A percentile compares a stretch with the other conserved stretches of the same genome.
These are phyloP conservation scores for Diogma glabrata DNA, from an alignment of 2,888 invertebrate species.

Conservation along the genomic window DNA sequence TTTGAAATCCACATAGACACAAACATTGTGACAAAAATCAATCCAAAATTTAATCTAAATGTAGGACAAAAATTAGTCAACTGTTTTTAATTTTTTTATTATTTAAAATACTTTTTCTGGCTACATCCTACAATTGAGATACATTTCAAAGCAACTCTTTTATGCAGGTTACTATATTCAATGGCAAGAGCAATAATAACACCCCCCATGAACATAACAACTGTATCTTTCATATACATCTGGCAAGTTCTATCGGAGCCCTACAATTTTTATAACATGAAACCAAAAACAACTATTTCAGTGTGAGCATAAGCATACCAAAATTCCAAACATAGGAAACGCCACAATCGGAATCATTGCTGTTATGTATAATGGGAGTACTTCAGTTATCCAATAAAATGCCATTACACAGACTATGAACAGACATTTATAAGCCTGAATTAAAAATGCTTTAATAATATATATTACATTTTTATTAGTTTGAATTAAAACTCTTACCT, in stretches of 20 bases:
- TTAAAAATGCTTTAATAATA: constrained; percentile 16
- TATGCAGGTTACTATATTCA: constrained; percentile 80
- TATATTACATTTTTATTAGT: no score
- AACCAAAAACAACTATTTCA: no score
- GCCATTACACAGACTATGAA: constrained; percentile 75
- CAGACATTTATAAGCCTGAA: constrained; percentile 57
- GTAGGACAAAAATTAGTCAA: no score
- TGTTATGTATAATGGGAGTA: constrained; percentile 69
- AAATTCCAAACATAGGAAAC: constrained; percentile 71
- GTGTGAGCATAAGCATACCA: no score
- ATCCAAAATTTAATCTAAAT: constrained; percentile 64
- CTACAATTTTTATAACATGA: no score
- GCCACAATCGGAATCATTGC: constrained; percentile 72
- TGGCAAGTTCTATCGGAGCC: constrained; percentile 48
- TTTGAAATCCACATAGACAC: constrained; percentile 96
- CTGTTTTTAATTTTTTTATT: no score
- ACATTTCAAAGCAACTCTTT: constrained; percentile 73
- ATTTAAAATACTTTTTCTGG: no score
- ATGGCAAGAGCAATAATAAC: constrained; percentile 84
- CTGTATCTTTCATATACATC: constrained; percentile 68
- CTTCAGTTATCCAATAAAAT: constrained; percentile 72
- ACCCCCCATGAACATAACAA: constrained; percentile 83
- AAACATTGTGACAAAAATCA: constrained; percentile 82
- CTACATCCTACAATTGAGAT: constrained; percentile 67
- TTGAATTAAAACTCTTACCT: constrained; percentile 39